A percentile compares a stretch with the other conserved stretches of the same genome.
Conservation (phyloP, 2,797 vertebrate species). For the Ciconia nigra region DNA sequence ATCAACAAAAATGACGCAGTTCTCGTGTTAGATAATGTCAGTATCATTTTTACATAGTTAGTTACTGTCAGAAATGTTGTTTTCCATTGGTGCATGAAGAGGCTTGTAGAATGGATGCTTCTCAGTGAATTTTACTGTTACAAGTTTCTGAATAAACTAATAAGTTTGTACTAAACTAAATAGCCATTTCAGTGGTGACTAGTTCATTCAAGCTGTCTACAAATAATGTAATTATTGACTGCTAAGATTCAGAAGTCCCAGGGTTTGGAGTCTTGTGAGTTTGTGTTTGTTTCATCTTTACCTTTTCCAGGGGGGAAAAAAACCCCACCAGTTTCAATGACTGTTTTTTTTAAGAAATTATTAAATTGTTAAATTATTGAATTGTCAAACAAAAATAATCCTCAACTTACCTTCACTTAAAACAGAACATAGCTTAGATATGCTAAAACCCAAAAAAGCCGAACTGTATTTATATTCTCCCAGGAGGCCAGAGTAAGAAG, state of each 20-base stretch:
- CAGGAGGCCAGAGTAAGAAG: background rate
- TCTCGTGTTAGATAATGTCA: background rate
- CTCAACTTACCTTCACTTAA: background rate
- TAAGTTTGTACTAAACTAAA: background rate
- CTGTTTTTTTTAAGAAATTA: background rate
- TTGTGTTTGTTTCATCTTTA: background rate
- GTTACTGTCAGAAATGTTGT: background rate
- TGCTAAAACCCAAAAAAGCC: background rate
- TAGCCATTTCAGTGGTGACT: background rate
- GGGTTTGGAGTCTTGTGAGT: background rate
- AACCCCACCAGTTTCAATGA: background rate
- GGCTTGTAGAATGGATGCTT: background rate
- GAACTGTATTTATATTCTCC: background rate
- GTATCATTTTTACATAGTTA: fast-evolving
- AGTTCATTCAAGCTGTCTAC: background rate
- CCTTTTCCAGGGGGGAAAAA: background rate
- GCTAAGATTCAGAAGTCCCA: background rate
- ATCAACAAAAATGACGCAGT: background rate
- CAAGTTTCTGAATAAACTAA: background rate
- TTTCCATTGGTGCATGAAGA: background rate
- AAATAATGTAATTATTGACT: background rate
- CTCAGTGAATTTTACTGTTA: background rate
- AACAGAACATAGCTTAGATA: background rate
- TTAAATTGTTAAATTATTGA: background rate
- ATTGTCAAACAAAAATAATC: background rate